Evolutionary conservation across 2,888 invertebrate genomes (phyloP), one percentile per base, ranked within the genome.

Genomic region (Coelinius sp.): DNA sequence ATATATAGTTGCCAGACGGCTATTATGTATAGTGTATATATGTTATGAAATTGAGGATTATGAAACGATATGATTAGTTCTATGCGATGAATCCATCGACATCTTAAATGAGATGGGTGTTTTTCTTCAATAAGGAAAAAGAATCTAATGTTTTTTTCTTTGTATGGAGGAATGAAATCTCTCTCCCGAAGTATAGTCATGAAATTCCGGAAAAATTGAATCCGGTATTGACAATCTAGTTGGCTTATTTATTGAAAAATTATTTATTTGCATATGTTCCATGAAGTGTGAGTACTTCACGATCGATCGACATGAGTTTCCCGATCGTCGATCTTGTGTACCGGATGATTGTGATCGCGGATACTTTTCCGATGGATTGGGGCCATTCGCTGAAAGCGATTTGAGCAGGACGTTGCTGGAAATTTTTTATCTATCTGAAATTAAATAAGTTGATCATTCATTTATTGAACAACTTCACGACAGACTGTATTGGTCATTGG

Each of bases 221-320:
- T 24, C 38, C 64, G 41, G 64, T 31, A 46, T 53, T n/a, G 77
- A 79, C 81, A 78, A 79, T 81, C 75, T 82, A 82, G 81, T 81
- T 59, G 79, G 79, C 76, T 76, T 83, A 83, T 83, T 83, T 83
- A 83, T 83, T 83, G 80, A 83, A 81, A 78, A 82, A 78, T 81
- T 82, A 82, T 82, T 82, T 83, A 83, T 82, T 82, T 78, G 79
- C 71, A 64, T 70, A 74, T 77, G 77, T 72, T 78, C 77, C 75
- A 35, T 59, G 35, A 59, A 75, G 80, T 79, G 80, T 75, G 71
- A n/a, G n/a, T 77, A 74, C 73, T 49, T 49, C 10, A 17, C 46
- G 20, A 20, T 20, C 20, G 46, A 49, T 49, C 17, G 10, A 17
- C 17, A 78, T 77, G 77, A 77, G 76, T 73, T 79, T 78, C 35